These are phyloP conservation scores for Mesitornis unicolor DNA, from an alignment of 2,113 vertebrate genomes.

Conservation along the genomic window DNA sequence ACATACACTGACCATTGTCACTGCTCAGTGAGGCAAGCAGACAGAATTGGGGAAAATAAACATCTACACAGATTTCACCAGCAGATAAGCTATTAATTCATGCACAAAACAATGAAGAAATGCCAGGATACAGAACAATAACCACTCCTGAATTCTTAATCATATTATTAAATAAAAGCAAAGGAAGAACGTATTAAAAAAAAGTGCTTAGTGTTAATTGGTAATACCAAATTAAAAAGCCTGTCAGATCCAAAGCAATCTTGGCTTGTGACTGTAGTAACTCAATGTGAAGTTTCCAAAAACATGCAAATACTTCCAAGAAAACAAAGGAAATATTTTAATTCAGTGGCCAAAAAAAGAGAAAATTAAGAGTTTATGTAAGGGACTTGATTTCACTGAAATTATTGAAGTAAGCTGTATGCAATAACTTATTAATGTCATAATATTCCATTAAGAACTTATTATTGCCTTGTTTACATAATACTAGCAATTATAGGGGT, in stretches of 20 bases:
- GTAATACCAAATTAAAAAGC: background rate
- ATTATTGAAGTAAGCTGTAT: background rate
- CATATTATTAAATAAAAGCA: background rate
- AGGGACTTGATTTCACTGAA: constrained; percentile 3
- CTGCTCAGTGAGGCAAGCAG: background rate
- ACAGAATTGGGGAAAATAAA: background rate
- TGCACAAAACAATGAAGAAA: constrained; percentile 24
- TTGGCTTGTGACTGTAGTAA: background rate
- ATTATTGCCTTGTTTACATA: constrained; percentile 33
- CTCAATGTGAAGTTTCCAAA: background rate
- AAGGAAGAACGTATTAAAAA: background rate
- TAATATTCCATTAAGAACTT: constrained; percentile 37
- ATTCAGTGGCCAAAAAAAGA: background rate
- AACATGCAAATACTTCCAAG: background rate
- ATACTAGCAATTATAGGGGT: background rate
- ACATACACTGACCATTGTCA: background rate
- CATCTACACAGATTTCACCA: background rate
- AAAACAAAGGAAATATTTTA: background rate
- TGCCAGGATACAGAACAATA: background rate
- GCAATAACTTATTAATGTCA: constrained; percentile 5
- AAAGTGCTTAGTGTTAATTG: background rate
- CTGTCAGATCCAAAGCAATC: background rate
- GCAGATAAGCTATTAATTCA: constrained; percentile 37
- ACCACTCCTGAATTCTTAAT: background rate
- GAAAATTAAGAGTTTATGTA: background rate